Conservation (phyloP, 2,113 vertebrate species). For the Turdus rufiventris region DNA sequence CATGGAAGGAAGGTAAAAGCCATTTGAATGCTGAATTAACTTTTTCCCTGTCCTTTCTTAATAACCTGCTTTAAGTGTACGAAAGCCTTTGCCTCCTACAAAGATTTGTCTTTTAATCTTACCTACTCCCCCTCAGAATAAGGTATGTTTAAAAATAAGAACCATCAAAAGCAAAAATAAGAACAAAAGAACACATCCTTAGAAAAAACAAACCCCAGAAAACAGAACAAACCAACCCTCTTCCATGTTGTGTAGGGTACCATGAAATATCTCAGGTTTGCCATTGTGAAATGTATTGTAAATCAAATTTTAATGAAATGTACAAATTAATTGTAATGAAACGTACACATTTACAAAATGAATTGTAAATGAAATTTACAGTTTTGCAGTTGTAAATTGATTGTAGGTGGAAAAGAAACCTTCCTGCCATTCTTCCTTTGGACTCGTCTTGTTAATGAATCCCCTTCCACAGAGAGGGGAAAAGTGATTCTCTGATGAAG, state of each 20-base stretch:
- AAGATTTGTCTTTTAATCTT: neutral
- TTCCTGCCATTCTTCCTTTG: neutral
- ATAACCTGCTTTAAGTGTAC: neutral
- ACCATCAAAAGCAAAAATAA: neutral
- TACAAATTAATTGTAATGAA: no score
- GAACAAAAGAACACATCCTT: neutral
- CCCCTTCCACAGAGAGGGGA: neutral
- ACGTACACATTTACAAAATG: no score
- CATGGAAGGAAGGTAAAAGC: neutral
- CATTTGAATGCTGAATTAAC: neutral
- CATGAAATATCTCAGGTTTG: neutral
- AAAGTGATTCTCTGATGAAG: neutral
- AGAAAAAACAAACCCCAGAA: neutral
- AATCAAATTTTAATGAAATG: neutral
- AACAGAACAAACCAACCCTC: neutral
- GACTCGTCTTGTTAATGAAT: neutral
- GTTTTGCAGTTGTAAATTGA: neutral
- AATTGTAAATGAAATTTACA: neutral
- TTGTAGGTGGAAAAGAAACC: neutral
- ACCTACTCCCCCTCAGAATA: accelerated
- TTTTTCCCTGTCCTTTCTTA: neutral
- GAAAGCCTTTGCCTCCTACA: neutral
- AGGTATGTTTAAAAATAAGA: neutral
- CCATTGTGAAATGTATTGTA: neutral
- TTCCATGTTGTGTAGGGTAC: neutral